Base-by-base conservation (phyloP, 2,888 invertebrate species). In the Notocelia uddmanniana region DNA sequence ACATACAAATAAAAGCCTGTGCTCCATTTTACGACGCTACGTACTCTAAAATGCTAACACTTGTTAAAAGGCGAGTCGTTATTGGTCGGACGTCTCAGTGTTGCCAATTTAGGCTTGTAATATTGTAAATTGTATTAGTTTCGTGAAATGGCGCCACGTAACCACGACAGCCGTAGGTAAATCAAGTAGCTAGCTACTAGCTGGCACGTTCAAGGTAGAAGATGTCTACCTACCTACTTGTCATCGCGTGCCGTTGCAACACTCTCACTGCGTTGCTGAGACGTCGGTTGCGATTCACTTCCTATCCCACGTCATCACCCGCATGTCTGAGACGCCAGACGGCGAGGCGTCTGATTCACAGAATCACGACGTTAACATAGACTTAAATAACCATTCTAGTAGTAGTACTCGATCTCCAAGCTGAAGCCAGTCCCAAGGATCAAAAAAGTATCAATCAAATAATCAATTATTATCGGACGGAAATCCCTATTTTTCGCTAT, bases 291-390 rank as follows among this genome's bases (percentile, higher is more conserved):
- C 57, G 19, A 52, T 64, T 54, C 54, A 23, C 21, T 64, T 64
- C 64, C 64, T 21, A 63, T 63, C 34, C 52, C 41, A 55, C 64
- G 52, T 37, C 64, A 64, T 54, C 54, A 82, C 87, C 87, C 87
- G 87, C 87, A 88, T 89, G 84, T 85, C 84, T 84, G 82, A 69
- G 74, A 69, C 68, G 59, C 52, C 68, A 64, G 64, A 64, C 64
- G 19, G 45, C 57, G 34, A 31, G 58, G 37, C 59, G 59, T 15
- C 54, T 37, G 54, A 45, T 26, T 26, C 62, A 52, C 34, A 41
- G 64, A 48, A 48, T 57, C 66, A 54, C 41, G n/a, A 41, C 64
- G 45, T 55, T 37, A 19, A 52, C 34, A 54, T 54, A 41, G 66
- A 26, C 45, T 13, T 37, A 13, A 23, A 64, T 37, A 23, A 21